phyloP scores from a whole-genome alignment of 2,888 invertebrate species.

The Patella pellucida region DNA sequence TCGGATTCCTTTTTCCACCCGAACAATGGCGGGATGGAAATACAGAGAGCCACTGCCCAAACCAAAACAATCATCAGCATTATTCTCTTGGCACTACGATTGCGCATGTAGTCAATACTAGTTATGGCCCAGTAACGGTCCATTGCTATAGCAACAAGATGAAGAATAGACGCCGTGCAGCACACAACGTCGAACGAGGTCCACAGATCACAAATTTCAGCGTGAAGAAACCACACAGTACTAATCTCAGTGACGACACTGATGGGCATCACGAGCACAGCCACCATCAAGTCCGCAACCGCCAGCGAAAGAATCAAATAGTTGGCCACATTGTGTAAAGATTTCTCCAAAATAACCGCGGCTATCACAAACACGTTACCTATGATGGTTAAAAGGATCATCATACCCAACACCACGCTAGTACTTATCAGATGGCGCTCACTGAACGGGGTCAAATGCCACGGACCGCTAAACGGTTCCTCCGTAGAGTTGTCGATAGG shows the following conservation, averaged over 20 bases:
- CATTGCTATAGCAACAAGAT: conserved; percentile 95
- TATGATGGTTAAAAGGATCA: conserved; percentile 93
- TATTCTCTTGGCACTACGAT: conserved; percentile 84
- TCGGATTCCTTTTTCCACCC: conserved; percentile 61
- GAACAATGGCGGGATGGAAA: conserved; percentile 94
- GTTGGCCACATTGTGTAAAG: conserved; percentile 94
- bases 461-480: neutral
- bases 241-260: conserved; percentile 71
- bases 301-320: conserved; percentile 96
- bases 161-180: conserved; percentile 96
- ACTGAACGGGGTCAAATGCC: conserved; percentile 21
- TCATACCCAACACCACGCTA: conserved; percentile 76
- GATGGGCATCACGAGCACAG: conserved; percentile 81
- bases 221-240: conserved; percentile 85
- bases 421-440: conserved; percentile 45
- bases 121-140: conserved; percentile 99
- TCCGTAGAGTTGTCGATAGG: neutral
- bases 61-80: conserved; percentile 91
- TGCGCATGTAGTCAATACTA: conserved; percentile 95
- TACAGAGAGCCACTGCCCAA: conserved; percentile 92
- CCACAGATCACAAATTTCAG: conserved; percentile 94
- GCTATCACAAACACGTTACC: conserved; percentile 99
- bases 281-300: conserved; percentile 97
- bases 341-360: conserved; percentile 92
- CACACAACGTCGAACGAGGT: conserved; percentile 97